Conservation (phyloP, 2,113 vertebrate species). For the Corvus moneduloides region DNA sequence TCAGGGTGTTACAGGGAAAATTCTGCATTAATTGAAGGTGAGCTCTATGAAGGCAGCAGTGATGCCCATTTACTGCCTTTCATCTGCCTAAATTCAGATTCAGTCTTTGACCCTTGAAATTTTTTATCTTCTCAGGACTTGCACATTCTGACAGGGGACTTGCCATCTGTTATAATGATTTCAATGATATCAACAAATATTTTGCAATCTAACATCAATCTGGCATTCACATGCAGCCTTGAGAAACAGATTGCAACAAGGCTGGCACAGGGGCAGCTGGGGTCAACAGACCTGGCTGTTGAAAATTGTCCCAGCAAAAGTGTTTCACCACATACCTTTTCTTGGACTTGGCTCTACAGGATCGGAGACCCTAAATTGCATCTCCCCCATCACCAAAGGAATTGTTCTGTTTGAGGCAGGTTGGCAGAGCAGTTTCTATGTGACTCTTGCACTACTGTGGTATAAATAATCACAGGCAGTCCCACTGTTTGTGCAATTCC, state of each 20-base stretch:
- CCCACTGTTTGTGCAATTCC: neutral
- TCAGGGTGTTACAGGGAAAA: neutral
- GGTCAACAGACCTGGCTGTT: neutral
- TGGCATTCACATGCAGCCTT: neutral
- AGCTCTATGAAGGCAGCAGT: neutral
- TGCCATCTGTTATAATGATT: neutral
- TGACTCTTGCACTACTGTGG: neutral
- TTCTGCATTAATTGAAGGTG: neutral
- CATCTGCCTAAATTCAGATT: neutral
- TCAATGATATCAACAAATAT: neutral
- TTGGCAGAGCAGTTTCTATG: neutral
- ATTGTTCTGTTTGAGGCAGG: neutral
- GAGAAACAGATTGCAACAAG: rapidly evolving
- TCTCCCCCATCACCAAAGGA: neutral
- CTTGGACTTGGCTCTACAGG: neutral
- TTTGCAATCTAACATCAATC: neutral
- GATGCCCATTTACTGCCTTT: neutral
- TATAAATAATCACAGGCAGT: neutral
- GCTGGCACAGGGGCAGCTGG: neutral
- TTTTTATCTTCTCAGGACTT: neutral
- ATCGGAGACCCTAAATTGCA: neutral
- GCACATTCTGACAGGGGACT: neutral
- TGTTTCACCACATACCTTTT: neutral
- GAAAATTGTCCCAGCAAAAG: neutral
- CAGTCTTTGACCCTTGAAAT: neutral